Evolutionary conservation across 2,797 vertebrate genomes (phyloP), one percentile per base, ranked within the genome.

Genomic region (Gallinago stenura): DNA sequence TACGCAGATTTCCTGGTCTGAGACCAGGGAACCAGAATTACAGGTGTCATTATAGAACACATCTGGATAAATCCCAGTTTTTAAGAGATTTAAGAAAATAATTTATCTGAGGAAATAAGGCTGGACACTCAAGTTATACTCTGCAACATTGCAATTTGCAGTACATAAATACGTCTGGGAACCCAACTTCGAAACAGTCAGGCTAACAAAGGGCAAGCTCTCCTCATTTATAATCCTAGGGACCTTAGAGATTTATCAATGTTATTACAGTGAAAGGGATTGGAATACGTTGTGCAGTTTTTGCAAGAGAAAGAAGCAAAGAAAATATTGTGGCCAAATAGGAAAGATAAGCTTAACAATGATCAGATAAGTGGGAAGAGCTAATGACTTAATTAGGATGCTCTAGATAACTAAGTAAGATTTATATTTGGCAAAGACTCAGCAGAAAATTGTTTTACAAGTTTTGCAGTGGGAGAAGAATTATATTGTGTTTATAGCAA

Each of bases 351-450:
- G 39, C 37, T n/a, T 19, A 73, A 14, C 15, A 91, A 60, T 31
- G 45, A 89, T 93, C 68, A 92, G 84, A 77, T 92, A 93, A 91
- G 28, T 53, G n/a, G 15, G 31, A 91, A 87, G 28, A 94, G 39
- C 53, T 90, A 89, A 92, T 73, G 84, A 90, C 56, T 66, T 41
- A 50, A 64, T 89, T 94, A 81, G 83, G 65, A 26, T 71, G 57
- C 35, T 87, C 18, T 78, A 83, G 89, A 79, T 85, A 96, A 60
- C 46, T 73, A 75, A 85, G 22, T 12, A 73, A 92, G 91, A 93
- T 86, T 76, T 43, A 41, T 64, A 57, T 60, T 77, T 72, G 60
- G 48, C 53, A 66, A 96, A 86, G 20, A 6, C 79, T 79, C 51
- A 79, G 39, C 17, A 91, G 54, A 93, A 94, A 91, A 83, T 50